Evolutionary conservation across 2,888 invertebrate species (phyloP), one percentile per base, ranked within the genome.

Genomic region (Cyclophora albipunctata): DNA sequence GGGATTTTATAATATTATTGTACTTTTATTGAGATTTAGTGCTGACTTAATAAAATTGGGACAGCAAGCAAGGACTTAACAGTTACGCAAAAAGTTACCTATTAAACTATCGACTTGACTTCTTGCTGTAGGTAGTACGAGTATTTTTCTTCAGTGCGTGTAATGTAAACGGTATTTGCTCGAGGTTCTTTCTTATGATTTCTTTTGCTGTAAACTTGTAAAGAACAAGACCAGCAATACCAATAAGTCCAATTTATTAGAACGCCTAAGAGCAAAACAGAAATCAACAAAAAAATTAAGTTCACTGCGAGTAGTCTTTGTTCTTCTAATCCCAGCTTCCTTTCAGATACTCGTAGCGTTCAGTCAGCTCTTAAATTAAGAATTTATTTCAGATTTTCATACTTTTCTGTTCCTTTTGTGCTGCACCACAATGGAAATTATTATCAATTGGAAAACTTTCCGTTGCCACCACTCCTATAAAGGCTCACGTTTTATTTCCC

Each of bases 341-440:
- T 80, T 82, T 80, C 78, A 81, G 79, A 81, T 81, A n/a, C n/a
- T n/a, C n/a, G n/a, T n/a, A 78, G 79, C 79, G 75, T 81, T 83
- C 81, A 82, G 77, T 82, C 83, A 80, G 78, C 78, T 81, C 79
- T 84, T 81, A 84, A 84, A 84, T 84, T 83, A 84, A 81, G 83
- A 84, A 84, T 83, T 84, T 84, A 85, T 84, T 84, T 83, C 81
- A 72, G 70, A 84, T 84, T 84, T 84, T 83, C 78, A 81, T 84
- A 84, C 82, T 83, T 84, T 79, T 67, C 78, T 75, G 78, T 76
- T 78, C 75, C 77, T 75, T 80, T 84, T 84, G 84, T 84, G 79
- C 78, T 84, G 83, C 79, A 80, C 80, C 77, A 84, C 81, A 84
- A 84, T 84, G 78, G 78, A 84, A 85, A 82, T 84, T 84, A 84